These are phyloP conservation scores for Chelonus formosanus DNA, from an alignment of 2,888 invertebrate species.

Conservation along the genomic window DNA sequence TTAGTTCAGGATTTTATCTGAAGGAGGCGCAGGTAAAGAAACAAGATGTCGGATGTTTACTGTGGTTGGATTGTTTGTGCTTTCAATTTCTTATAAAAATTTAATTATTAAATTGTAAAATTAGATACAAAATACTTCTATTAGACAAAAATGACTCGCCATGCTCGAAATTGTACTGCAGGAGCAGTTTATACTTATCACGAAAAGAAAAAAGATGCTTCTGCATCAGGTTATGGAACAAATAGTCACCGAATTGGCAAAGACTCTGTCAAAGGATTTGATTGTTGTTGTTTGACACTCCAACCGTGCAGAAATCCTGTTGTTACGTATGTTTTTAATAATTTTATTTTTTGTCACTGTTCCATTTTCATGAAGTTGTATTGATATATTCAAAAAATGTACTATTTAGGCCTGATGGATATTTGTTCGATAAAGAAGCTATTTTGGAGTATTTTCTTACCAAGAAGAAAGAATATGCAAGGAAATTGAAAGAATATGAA, in stretches of 20 bases:
- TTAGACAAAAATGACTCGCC: slow-evolving; percentile 80
- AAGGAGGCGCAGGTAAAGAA: no score
- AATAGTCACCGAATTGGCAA: slow-evolving; percentile 88
- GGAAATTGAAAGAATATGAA: slow-evolving; percentile 92
- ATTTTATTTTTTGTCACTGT: background rate
- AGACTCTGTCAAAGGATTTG: slow-evolving; percentile 94
- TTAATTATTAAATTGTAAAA: no score
- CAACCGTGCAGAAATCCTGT: slow-evolving; percentile 97
- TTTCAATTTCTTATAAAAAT: no score
- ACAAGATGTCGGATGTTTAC: no score
- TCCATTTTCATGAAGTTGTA: background rate
- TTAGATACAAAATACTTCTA: no score
- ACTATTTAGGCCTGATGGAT: slow-evolving; percentile 78
- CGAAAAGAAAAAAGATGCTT: slow-evolving; percentile 95
- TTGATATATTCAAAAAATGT: no score
- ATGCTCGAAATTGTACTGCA: slow-evolving; percentile 98
- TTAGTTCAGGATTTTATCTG: no score
- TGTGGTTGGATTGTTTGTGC: no score
- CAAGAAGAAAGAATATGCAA: slow-evolving; percentile 90
- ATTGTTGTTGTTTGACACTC: slow-evolving; percentile 95
- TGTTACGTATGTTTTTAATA: slow-evolving; percentile 73
- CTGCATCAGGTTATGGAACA: slow-evolving; percentile 92
- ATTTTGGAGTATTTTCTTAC: slow-evolving; percentile 93
- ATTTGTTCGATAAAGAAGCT: slow-evolving; percentile 95
- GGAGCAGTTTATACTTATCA: slow-evolving; percentile 98